Base-by-base conservation (phyloP, 2,888 invertebrate genomes). In the Hirtodrosophila cameraria region DNA sequence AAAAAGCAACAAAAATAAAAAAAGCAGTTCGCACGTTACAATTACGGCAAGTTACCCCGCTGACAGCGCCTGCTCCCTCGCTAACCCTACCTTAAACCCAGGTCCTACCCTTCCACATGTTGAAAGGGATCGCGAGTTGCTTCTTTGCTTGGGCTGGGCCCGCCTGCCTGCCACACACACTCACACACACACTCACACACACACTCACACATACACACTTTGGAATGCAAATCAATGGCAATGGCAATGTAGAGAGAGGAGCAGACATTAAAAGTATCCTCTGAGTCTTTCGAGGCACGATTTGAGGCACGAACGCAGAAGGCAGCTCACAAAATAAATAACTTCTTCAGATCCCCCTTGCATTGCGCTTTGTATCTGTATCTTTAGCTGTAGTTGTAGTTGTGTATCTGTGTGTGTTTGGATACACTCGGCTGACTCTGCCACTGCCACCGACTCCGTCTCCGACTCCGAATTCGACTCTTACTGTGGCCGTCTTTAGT, bases 181-280 rank as follows among this genome's bases (percentile, higher is more conserved):
- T n/a, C 65, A 81, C 65, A 84, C 57, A 81, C 65, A 81, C 65
- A 84, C n/a, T n/a, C n/a, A n/a, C n/a, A n/a, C 57, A 81, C 65
- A 81, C 65, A 84, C n/a, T n/a, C n/a, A n/a, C n/a, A n/a, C n/a
- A n/a, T n/a, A n/a, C n/a, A n/a, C 88, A 85, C 86, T 75, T 81
- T 80, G 88, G 88, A 88, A 88, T 88, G 88, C 88, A 88, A 88
- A 88, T 88, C 86, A 83, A 73, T 69, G 71, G 52, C 45, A 33
- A 18, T n/a, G 50, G 25, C 38, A 15, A 39, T 30, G 41, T n/a
- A n/a, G n/a, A n/a, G n/a, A n/a, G 42, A 25, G 69, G 61, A 54
- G 39, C 58, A 60, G 76, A 80, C 83, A 65, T 80, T 86, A 83
- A 82, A 82, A 83, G 82, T 86, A 82, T 82, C 81, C 81, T 82